Percentiles rank a stretch among this genome's conserved stretches.
Conservation (phyloP, 35 echinoderm and acorn worm species). For the Anneissia japonica region DNA sequence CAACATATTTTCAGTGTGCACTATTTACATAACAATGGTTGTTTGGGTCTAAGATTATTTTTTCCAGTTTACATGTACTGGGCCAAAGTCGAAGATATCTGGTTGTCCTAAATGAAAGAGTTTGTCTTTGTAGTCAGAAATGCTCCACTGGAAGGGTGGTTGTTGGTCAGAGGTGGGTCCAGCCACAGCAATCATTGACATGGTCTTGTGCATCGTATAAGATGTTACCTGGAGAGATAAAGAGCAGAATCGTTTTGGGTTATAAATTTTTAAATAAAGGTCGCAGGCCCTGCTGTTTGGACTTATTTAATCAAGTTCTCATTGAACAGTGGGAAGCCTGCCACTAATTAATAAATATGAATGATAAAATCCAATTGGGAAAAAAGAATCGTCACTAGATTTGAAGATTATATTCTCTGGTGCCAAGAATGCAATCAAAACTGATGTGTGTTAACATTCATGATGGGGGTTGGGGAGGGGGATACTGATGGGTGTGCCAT, state of each 20-base stretch:
- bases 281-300: not conserved
- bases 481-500: too few species aligned
- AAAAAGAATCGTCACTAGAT: too few species aligned
- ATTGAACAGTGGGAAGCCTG: too few species aligned
- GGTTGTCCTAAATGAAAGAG: slow-evolving; percentile 72
- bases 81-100: slow-evolving; percentile 71
- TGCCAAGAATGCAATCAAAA: too few species aligned
- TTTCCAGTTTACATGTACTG: slow-evolving; percentile 60
- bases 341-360: not conserved
- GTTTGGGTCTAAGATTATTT: not conserved
- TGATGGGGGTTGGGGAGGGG: too few species aligned
- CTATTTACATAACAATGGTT: too few species aligned
- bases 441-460: too few species aligned
- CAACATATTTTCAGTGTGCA: too few species aligned
- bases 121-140: slow-evolving; percentile 56
- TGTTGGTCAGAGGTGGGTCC: slow-evolving; percentile 93
- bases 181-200: slow-evolving; percentile 79
- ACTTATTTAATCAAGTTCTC: not conserved
- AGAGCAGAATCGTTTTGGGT: not conserved
- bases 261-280: not conserved
- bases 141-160: slow-evolving; percentile 90
- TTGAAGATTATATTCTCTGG: too few species aligned
- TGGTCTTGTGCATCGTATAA: slow-evolving; percentile 45
- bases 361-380: too few species aligned
- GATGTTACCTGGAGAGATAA: slow-evolving; percentile 62